These are phyloP conservation scores for Pluvialis apricaria DNA, from an alignment of 2,113 vertebrate species.

Conservation along the genomic window DNA sequence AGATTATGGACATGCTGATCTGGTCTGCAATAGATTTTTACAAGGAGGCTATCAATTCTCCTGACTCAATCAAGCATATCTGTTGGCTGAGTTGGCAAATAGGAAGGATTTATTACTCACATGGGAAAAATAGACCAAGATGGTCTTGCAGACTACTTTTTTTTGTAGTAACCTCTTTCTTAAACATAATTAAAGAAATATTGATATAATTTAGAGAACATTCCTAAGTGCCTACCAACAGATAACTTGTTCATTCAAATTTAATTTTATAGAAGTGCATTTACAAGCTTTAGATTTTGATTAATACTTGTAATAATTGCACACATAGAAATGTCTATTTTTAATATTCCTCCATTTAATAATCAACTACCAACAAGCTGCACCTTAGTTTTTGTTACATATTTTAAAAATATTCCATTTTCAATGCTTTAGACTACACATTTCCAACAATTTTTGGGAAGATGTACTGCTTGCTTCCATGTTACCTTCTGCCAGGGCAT, in stretches of 20 bases:
- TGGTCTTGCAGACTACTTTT: constrained; percentile 13
- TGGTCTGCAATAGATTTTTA: constrained; percentile 61
- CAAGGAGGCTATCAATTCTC: constrained; percentile 66
- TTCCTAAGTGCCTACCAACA: not conserved
- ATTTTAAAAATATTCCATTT: not conserved
- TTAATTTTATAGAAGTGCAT: not conserved
- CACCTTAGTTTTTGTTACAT: not conserved
- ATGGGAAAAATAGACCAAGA: constrained; percentile 51
- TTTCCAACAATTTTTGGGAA: not conserved
- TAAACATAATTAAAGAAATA: constrained; percentile 25
- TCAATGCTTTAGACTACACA: not conserved
- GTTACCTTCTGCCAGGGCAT: not conserved
- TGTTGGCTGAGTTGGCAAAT: constrained; percentile 70
- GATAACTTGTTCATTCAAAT: not conserved
- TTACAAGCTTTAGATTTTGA: not conserved
- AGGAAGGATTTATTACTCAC: constrained; percentile 62
- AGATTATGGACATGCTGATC: constrained; percentile 57
- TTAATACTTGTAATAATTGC: not conserved
- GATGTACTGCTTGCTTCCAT: not conserved
- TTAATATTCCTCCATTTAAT: not conserved
- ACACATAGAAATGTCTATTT: not conserved
- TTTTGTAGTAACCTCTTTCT: constrained; percentile 26
- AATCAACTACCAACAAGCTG: not conserved
- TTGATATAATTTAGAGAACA: not conserved
- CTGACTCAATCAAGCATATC: constrained; percentile 55